phyloP scores from a whole-genome alignment of 2,113 vertebrate genomes.

The Abramis brama region DNA sequence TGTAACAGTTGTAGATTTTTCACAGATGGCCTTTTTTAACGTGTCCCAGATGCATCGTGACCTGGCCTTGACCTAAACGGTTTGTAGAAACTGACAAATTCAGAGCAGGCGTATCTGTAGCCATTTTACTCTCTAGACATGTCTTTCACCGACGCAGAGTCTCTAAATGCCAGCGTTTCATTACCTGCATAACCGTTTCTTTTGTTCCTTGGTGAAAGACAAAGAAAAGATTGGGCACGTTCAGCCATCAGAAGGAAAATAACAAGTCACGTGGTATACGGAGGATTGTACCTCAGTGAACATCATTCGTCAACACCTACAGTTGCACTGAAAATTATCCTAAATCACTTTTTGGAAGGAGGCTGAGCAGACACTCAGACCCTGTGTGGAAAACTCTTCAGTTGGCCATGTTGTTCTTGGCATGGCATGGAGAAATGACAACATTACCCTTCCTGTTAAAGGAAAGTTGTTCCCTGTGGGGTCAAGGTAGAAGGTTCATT shows the following conservation, averaged over 20 bases:
- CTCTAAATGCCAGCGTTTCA: conserved; percentile 47
- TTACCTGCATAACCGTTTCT: conserved; percentile 34
- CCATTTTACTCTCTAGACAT: conserved; percentile 48
- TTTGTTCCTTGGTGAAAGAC: conserved; percentile 41
- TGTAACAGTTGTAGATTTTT: conserved; percentile 56
- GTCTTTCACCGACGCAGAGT: conserved; percentile 46
- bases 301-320: conserved; percentile 62
- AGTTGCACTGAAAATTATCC: conserved; percentile 55
- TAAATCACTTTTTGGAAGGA: conserved; percentile 60
- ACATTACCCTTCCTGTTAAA: conserved; percentile 71
- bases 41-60: conserved; percentile 57
- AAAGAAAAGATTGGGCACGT: conserved; percentile 28
- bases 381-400: conserved; percentile 66
- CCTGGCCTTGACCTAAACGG: conserved; percentile 53
- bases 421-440: conserved; percentile 61
- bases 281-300: conserved; percentile 41
- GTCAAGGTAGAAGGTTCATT: conserved; percentile 70
- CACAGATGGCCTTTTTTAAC: conserved; percentile 57
- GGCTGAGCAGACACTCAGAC: conserved; percentile 46
- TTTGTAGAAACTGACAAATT: conserved; percentile 58
- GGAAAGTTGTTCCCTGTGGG: conserved; percentile 68
- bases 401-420: conserved; percentile 67
- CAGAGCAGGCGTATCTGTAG: conserved; percentile 43
- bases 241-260: conserved; percentile 26
- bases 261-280: conserved; percentile 38